Evolutionary conservation across 2,113 vertebrate species (phyloP).

Genomic region (Nothoprocta perdicaria): DNA sequence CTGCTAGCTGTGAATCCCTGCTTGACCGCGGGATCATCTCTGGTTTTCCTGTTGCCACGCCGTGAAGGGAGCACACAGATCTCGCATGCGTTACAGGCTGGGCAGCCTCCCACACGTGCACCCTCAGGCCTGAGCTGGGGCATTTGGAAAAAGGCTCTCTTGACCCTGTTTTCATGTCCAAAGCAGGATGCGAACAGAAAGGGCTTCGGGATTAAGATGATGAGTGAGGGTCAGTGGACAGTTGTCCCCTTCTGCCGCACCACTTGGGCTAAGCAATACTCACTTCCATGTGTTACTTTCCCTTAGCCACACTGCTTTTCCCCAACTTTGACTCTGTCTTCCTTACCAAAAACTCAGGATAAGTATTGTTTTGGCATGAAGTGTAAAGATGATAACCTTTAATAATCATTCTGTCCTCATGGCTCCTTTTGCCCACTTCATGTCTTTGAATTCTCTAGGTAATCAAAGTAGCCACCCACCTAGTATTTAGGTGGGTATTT

Average conservation of each 20-base stretch:
- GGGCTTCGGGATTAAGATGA: no score
- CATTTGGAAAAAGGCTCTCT: background rate
- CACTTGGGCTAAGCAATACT: background rate
- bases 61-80: rapidly evolving
- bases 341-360: background rate
- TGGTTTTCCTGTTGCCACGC: background rate
- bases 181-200: background rate
- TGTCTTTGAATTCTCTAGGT: background rate
- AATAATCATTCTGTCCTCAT: background rate
- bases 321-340: background rate
- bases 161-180: background rate
- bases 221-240: background rate
- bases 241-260: background rate
- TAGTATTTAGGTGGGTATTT: rapidly evolving
- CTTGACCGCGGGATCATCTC: background rate
- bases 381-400: background rate
- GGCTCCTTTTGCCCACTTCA: background rate
- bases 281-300: background rate
- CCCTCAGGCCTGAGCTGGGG: background rate
- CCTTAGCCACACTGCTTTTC: background rate
- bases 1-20: background rate
- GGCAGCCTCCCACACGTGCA: rapidly evolving
- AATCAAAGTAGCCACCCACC: background rate
- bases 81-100: rapidly evolving
- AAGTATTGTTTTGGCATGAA: background rate